Evolutionary conservation across 2,888 invertebrate species (phyloP), one percentile per base, ranked within the genome.

Genomic region (Lycophotia porphyrea): DNA sequence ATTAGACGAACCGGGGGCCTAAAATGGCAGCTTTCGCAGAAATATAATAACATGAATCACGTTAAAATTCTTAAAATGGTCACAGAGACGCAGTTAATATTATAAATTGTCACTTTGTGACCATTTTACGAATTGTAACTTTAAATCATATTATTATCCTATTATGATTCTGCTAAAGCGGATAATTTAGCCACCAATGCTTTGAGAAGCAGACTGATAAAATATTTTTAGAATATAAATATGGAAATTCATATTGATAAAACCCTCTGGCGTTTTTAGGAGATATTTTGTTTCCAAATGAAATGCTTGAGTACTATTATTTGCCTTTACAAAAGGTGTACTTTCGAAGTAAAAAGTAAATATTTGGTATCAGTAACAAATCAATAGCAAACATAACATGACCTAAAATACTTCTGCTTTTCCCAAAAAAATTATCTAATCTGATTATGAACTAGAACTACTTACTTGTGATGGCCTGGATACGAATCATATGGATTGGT

Each of bases 361-460:
- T 64, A 76, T 75, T 69, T 39, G 24, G 4, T 73, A 21, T 61
- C 63, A 31, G 18, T 24, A 31, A 63, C 34, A 52, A 36, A 82
- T 87, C 85, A 66, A 76, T 70, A 80, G 73, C 74, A 67, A 75
- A 72, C 52, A 63, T 70, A 75, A 72, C 52, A 63, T 76, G 85
- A 63, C 78, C 83, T 79, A 76, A 80, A 76, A 78, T 72, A 68
- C 75, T 72, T 80, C 79, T 52, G 27, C 67, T 69, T 73, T 71
- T 21, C 73, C 76, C 55, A 78, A 84, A 81, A 70, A 52, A 36
- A 39, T 44, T 76, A 58, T 88, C 87, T 87, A 61, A 87, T 88
- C 87, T 60, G 74, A 58, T 73, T 76, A 71, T 70, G 66, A 78
- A 82, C 80, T 80, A 76, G 75, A 65, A 75, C 73, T 76, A 78